A percentile compares a stretch with the other conserved stretches of the same genome.
These are phyloP conservation scores for Drosophila incognita DNA, from an alignment of 2,888 invertebrate genomes.

Conservation along the genomic window DNA sequence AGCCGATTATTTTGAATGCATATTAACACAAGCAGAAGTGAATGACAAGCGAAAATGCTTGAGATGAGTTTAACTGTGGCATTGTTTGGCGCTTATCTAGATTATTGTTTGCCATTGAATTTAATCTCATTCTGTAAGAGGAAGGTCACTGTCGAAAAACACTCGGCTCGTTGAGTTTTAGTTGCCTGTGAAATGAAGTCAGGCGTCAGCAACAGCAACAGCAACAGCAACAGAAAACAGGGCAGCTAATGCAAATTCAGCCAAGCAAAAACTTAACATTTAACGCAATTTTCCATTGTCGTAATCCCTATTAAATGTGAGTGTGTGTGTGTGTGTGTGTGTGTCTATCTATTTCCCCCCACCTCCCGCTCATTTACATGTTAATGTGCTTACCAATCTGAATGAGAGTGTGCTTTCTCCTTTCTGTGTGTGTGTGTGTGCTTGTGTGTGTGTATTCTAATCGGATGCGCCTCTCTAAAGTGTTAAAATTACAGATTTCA, in stretches of 20 bases:
- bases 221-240: constrained; percentile 9
- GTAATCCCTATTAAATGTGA: constrained; percentile 73
- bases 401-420: constrained; percentile 57
- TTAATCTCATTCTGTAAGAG: constrained; percentile 36
- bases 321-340: constrained; percentile 7
- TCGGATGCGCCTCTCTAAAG: constrained; percentile 62
- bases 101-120: constrained; percentile 33
- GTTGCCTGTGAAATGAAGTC: constrained; percentile 26
- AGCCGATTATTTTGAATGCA: neutral
- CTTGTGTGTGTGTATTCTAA: constrained; percentile 57
- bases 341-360: neutral
- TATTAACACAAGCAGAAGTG: neutral
- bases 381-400: constrained; percentile 52
- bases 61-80: neutral
- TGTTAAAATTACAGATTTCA: constrained; percentile 65
- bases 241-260: constrained; percentile 57
- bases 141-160: neutral
- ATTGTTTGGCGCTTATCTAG: constrained; percentile 24
- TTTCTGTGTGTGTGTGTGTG: constrained; percentile 11
- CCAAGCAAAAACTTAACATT: constrained; percentile 67
- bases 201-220: constrained; percentile 11
- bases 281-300: constrained; percentile 74
- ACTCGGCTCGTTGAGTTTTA: constrained; percentile 17
- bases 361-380: neutral
- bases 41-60: neutral